Base-by-base conservation (phyloP, 2,797 vertebrate genomes). In the Borostomias antarcticus region DNA sequence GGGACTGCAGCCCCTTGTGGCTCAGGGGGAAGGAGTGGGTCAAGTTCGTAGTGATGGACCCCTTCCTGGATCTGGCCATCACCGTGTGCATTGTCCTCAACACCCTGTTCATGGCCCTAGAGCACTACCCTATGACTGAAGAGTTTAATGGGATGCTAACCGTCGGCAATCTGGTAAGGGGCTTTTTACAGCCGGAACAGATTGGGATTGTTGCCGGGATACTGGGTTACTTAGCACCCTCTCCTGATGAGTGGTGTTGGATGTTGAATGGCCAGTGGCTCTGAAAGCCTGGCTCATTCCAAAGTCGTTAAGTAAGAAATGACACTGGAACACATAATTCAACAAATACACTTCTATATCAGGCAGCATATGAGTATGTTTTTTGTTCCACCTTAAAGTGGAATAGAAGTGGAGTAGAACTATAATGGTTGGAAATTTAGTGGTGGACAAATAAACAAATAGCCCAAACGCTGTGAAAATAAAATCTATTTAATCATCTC, bases 81-180 rank as follows among this genome's bases (percentile, higher is more conserved):
- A 99, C 97, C 58, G 93, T 96, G 64, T 99, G 98, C 86, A 99
- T 99, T 32, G 96, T 99, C 66, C 92, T 99, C 64, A 99, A 99
- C 92, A 99, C 98, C 0, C 92, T 99, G 57, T 99, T 99, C 91
- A 99, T 99, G 98, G 96, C 97, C 0, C 66, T 99, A 87, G 98
- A 99, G 74, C 98, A 99, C 68, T 97, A 99, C 75, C 96, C 98
- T 78, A 99, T 99, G 98, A 97, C 97, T 0, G 87, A 93, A 0
- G 96, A 98, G 71, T 99, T 99, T 73, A 95, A 95, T 81, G 90
- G 93, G 29, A 96, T 99, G 96, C 93, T 99, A 25, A 94, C 93
- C 50, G 91, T 98, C 1, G 98, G 98, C 54, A 99, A 99, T 87
- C 89, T 95, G 96, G 98, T 99, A 87, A 95, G 92, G 17, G n/a